Percentiles rank a stretch among this genome's conserved stretches.
phyloP scores from a whole-genome alignment of 2,888 invertebrate genomes.

The Platycnemis pennipes region DNA sequence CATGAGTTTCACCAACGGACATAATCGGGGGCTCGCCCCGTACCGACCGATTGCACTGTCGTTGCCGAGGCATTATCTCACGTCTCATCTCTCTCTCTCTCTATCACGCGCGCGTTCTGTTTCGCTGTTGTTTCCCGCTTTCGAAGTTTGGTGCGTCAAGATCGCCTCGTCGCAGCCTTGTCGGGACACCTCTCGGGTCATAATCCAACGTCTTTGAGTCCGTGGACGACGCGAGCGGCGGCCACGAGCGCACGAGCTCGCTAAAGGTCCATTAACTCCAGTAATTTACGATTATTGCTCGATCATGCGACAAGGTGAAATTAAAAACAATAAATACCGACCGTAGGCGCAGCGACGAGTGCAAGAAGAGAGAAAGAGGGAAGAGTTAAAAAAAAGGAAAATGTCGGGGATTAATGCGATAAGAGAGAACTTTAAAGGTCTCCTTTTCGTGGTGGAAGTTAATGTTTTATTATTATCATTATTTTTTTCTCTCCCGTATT shows the following conservation, averaged over 20 bases:
- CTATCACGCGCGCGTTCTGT: neutral
- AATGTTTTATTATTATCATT: neutral
- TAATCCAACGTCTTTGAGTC: neutral
- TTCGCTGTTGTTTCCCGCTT: neutral
- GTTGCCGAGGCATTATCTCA: slow-evolving; percentile 17
- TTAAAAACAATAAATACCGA: slow-evolving; percentile 27
- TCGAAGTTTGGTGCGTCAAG: neutral
- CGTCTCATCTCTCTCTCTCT: neutral
- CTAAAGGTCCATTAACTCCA: neutral
- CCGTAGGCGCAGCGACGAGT: neutral
- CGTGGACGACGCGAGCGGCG: neutral
- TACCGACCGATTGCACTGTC: neutral
- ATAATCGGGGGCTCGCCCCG: neutral
- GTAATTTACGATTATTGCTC: slow-evolving; percentile 15
- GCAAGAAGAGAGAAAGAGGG: neutral
- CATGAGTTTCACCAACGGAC: neutral
- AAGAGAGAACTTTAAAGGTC: neutral
- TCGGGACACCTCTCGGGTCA: neutral
- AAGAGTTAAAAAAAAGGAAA: neutral
- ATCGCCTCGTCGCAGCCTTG: neutral
- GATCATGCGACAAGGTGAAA: slow-evolving; percentile 22
- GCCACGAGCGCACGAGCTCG: neutral
- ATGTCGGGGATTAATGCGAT: slow-evolving; percentile 19
- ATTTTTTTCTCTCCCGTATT: neutral
- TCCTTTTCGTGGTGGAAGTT: neutral